Evolutionary conservation across 2,113 vertebrate genomes (phyloP).

Genomic region (Petrocephalus microphthalmus): DNA sequence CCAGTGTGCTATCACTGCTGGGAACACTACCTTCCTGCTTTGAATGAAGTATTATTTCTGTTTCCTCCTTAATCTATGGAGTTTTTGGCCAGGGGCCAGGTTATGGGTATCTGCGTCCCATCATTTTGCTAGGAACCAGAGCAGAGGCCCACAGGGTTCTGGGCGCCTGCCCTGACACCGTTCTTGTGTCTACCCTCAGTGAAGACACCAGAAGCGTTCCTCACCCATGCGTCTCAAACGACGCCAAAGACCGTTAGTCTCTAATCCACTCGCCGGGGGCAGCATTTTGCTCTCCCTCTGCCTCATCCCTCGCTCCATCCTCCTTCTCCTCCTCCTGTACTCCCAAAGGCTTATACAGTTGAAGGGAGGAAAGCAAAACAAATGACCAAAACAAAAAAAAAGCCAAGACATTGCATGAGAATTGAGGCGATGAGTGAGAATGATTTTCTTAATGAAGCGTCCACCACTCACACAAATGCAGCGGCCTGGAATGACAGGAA

Average conservation of each 20-base stretch:
- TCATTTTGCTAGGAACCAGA: background rate
- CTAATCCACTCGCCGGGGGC: constrained; percentile 68
- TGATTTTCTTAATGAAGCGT: constrained; percentile 20
- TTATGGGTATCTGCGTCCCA: background rate
- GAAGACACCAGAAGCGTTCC: constrained; percentile 39
- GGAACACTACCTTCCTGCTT: background rate
- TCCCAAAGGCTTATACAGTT: constrained; percentile 52
- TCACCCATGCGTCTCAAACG: constrained; percentile 59
- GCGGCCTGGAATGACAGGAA: background rate
- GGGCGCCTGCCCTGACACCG: background rate
- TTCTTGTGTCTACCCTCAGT: constrained; percentile 42
- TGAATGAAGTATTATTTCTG: background rate
- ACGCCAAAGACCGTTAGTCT: constrained; percentile 61
- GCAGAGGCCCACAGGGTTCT: background rate
- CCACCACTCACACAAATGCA: background rate
- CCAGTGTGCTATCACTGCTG: background rate
- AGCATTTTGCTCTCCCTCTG: constrained; percentile 62
- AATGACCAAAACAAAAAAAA: constrained; percentile 43
- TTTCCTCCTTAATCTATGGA: background rate
- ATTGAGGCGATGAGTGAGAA: constrained; percentile 33
- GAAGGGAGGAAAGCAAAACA: constrained; percentile 36
- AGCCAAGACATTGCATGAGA: constrained; percentile 41
- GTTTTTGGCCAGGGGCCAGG: background rate
- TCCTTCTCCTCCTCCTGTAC: constrained; percentile 47
- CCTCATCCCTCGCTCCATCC: constrained; percentile 46